phyloP scores from a whole-genome alignment of 2,113 vertebrate species.

The Melanerpes formicivorus region DNA sequence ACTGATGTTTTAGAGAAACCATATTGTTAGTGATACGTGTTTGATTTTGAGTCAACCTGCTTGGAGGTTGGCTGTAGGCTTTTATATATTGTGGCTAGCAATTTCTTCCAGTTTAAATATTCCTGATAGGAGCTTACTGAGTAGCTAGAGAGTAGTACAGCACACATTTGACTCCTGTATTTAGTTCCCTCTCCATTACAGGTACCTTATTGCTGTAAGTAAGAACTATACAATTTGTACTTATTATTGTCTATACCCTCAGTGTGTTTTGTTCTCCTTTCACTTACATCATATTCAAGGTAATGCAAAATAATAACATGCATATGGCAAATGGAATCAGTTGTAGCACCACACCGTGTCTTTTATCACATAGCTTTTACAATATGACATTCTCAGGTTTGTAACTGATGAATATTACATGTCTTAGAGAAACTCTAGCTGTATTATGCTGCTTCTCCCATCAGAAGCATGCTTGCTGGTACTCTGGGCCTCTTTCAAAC shows the following conservation, averaged over 20 bases:
- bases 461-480: conserved; percentile 30
- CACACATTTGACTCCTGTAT: not conserved
- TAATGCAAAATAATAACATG: conserved; percentile 43
- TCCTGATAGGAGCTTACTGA: not conserved
- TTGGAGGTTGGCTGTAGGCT: not conserved
- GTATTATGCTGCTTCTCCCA: not conserved
- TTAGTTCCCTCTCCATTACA: conserved; percentile 9
- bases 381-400: conserved; percentile 53
- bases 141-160: not conserved
- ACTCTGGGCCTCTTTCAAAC: conserved; percentile 39
- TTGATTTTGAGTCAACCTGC: not conserved
- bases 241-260: conserved; percentile 46
- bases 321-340: conserved; percentile 66
- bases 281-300: conserved; percentile 1
- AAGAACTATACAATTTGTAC: conserved; percentile 46
- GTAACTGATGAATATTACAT: conserved; percentile 59
- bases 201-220: conserved; percentile 49
- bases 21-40: not conserved
- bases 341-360: not conserved
- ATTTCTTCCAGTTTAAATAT: conserved; percentile 34
- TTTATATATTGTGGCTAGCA: not conserved
- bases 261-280: conserved; percentile 37
- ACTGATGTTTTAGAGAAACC: not conserved
- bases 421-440: conserved; percentile 12
- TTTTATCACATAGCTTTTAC: conserved; percentile 33